Evolutionary conservation across 2,888 invertebrate genomes (phyloP).

Genomic region (Cosmorhoe ocellata): DNA sequence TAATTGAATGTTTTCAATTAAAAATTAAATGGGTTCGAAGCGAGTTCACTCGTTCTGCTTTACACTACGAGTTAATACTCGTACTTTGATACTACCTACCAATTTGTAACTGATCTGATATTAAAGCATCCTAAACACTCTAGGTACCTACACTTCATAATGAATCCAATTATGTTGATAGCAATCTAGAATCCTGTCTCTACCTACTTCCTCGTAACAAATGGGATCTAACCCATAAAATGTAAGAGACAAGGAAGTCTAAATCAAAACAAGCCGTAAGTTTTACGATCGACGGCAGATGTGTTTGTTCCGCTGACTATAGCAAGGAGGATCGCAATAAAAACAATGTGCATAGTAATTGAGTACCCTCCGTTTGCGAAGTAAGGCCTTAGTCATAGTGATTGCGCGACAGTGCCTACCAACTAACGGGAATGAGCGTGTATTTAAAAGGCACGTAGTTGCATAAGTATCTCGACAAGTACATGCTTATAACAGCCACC

Average conservation of each 20-base stretch:
- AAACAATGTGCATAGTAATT: conserved; percentile 67
- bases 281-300: conserved; percentile 31
- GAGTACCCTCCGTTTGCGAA: conserved; percentile 58
- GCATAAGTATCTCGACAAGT: too few relatives aligned
- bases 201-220: background rate
- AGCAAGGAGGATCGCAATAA: conserved; percentile 66
- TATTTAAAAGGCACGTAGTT: background rate
- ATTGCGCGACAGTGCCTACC: conserved; percentile 3
- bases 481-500: too few relatives aligned
- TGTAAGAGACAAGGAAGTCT: conserved; percentile 3
- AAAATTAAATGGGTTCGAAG: conserved; percentile 4
- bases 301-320: conserved; percentile 40
- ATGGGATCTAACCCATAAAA: background rate
- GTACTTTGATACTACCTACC: too few relatives aligned
- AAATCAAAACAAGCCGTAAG: conserved; percentile 25
- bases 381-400: conserved; percentile 10
- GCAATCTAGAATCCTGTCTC: too few relatives aligned
- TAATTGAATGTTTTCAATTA: conserved; percentile 18
- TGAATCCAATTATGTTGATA: too few relatives aligned
- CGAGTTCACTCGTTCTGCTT: background rate
- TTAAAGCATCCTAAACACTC: too few relatives aligned
- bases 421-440: background rate
- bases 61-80: background rate
- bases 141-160: too few relatives aligned
- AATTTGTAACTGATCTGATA: too few relatives aligned